phyloP scores from a whole-genome alignment of 2,113 vertebrate species.

The Brachionichthys hirsutus region DNA sequence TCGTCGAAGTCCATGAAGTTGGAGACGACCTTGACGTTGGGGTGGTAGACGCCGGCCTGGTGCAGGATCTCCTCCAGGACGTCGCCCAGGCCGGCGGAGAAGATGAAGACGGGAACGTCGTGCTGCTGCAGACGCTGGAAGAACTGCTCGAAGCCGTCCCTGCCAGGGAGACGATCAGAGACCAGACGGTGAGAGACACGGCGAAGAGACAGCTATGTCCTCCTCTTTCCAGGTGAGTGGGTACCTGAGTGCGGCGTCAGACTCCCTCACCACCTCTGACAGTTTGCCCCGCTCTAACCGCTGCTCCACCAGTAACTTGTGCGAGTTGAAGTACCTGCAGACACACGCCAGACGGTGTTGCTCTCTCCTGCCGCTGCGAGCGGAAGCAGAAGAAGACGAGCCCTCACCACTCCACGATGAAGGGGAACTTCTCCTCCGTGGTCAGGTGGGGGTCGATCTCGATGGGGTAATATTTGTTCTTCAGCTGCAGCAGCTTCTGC shows the following conservation, averaged over 20 bases:
- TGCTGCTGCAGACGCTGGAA: conserved; percentile 91
- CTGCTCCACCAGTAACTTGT: conserved; percentile 90
- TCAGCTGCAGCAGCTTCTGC: conserved; percentile 89
- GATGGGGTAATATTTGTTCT: conserved; percentile 94
- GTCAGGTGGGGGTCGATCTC: conserved; percentile 92
- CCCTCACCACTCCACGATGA: conserved; percentile 98
- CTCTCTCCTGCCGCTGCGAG: too few relatives aligned
- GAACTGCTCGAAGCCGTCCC: conserved; percentile 94
- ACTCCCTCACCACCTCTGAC: conserved; percentile 88
- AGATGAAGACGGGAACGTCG: conserved; percentile 91
- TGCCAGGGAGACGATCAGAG: conserved; percentile 48
- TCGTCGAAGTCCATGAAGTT: conserved; percentile 99
- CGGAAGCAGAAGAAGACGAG: too few relatives aligned
- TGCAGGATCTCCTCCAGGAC: conserved; percentile 91
- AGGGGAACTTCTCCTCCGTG: conserved; percentile 92
- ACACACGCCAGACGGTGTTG: not conserved
- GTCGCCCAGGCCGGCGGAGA: conserved; percentile 95
- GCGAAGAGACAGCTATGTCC: too few relatives aligned
- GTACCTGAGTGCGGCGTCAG: conserved; percentile 91
- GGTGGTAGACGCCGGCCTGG: conserved; percentile 91
- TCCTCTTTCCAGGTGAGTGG: too few relatives aligned
- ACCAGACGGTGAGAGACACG: too few relatives aligned
- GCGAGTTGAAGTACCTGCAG: conserved; percentile 94
- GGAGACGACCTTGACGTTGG: conserved; percentile 94
- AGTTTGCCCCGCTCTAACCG: conserved; percentile 86